phyloP scores from a whole-genome alignment of 1,140 invertebrate genomes.

The Brachionus calyciflorus region DNA sequence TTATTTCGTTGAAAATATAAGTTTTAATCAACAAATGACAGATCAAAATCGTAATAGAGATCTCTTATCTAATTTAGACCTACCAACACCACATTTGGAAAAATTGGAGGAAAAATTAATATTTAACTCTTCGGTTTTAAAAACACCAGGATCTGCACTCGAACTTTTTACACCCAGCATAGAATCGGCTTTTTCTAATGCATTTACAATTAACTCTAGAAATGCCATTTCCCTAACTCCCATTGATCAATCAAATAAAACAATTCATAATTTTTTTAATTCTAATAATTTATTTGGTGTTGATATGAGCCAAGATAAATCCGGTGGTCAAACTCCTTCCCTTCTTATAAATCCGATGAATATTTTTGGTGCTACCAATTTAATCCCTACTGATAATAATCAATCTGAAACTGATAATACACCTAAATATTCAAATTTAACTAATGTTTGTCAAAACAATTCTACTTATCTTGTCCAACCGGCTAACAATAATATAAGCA shows the following conservation, averaged over 20 bases:
- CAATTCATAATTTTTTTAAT: background rate
- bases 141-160: background rate
- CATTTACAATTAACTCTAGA: too few species aligned
- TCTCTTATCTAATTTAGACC: background rate
- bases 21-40: background rate
- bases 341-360: conserved; percentile 10
- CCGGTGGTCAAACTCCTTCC: background rate
- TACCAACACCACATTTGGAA: conserved; percentile 17
- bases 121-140: background rate
- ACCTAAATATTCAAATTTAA: conserved; percentile 13
- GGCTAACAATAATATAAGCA: too few species aligned
- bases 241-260: background rate
- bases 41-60: background rate
- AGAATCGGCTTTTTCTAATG: background rate
- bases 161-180: background rate
- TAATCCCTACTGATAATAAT: background rate
- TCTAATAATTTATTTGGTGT: background rate
- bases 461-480: background rate
- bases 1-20: background rate
- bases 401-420: conserved; percentile 5
- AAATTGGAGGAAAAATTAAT: conserved; percentile 1
- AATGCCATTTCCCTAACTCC: background rate
- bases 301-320: background rate
- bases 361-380: conserved; percentile 25
- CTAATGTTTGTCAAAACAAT: background rate